These are phyloP conservation scores for Campoplex nolae DNA, from an alignment of 2,888 invertebrate species.

Conservation along the genomic window DNA sequence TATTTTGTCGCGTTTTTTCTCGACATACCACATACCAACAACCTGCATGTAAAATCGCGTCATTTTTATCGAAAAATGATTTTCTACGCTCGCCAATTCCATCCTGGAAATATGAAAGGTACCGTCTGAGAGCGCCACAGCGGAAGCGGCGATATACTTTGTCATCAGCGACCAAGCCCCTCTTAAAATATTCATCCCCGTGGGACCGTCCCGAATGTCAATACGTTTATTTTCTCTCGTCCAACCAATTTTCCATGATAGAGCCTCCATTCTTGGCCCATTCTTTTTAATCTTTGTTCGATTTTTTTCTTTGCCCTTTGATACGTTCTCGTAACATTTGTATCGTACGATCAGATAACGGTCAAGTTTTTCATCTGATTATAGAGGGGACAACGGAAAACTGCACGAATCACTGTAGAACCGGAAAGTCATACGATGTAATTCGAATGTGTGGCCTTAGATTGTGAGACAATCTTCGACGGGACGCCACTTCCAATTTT, in stretches of 20 bases:
- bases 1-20: conserved; percentile 67
- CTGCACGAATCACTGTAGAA: background rate
- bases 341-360: background rate
- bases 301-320: background rate
- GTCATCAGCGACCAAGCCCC: background rate
- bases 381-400: background rate
- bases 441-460: background rate
- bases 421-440: background rate
- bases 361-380: background rate
- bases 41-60: conserved; percentile 72
- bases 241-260: background rate
- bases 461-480: background rate
- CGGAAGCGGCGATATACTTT: background rate
- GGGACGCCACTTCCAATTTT: background rate
- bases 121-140: background rate
- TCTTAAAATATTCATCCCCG: background rate
- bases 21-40: conserved; percentile 74
- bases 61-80: conserved; percentile 69
- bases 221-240: background rate
- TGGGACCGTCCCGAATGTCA: background rate
- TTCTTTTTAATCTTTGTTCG: background rate
- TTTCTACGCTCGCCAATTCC: conserved; percentile 55
- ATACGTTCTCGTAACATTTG: background rate
- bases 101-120: conserved; percentile 7
- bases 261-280: background rate